Percentiles rank a stretch among this genome's conserved stretches.
Evolutionary conservation across 1,140 invertebrate species (phyloP).

Genomic region (Zaprionus taronus): DNA sequence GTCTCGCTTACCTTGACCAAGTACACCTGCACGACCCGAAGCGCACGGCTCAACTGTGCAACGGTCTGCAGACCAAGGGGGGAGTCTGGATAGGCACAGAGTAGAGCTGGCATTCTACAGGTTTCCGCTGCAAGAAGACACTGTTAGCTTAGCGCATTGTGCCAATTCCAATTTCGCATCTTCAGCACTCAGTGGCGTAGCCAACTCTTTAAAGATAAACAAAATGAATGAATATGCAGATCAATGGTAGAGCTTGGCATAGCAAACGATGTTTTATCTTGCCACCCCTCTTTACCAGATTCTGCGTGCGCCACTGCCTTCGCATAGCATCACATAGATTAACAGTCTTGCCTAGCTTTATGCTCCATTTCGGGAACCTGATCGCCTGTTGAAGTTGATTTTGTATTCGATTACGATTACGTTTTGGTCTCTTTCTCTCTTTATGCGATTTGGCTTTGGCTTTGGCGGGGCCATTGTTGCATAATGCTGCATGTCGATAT

Average conservation of each 20-base stretch:
- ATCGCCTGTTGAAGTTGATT: slow-evolving; percentile 47
- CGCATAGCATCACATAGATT: not conserved
- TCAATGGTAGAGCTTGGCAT: not conserved
- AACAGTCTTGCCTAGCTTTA: slow-evolving; percentile 18
- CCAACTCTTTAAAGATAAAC: no score
- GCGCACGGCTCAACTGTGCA: slow-evolving; percentile 13
- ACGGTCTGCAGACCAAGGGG: not conserved
- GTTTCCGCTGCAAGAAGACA: slow-evolving; percentile 18
- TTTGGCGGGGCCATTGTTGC: slow-evolving; percentile 51
- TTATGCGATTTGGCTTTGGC: slow-evolving; percentile 27
- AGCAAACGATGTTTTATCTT: not conserved
- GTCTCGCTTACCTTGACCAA: slow-evolving; percentile 70
- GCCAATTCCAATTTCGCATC: slow-evolving; percentile 16
- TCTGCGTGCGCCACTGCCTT: not conserved
- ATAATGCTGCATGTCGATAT: slow-evolving; percentile 45
- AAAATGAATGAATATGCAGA: not conserved
- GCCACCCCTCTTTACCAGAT: not conserved
- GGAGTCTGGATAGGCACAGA: not conserved
- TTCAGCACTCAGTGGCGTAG: slow-evolving; percentile 14
- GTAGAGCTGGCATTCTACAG: slow-evolving; percentile 25
- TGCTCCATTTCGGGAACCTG: slow-evolving; percentile 38
- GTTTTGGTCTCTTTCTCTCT: slow-evolving; percentile 15
- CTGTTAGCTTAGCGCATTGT: not conserved
- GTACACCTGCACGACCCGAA: slow-evolving; percentile 45
- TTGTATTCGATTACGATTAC: slow-evolving; percentile 60